Evolutionary conservation across 2,797 vertebrate species (phyloP).

Genomic region (Tamandua tetradactyla): DNA sequence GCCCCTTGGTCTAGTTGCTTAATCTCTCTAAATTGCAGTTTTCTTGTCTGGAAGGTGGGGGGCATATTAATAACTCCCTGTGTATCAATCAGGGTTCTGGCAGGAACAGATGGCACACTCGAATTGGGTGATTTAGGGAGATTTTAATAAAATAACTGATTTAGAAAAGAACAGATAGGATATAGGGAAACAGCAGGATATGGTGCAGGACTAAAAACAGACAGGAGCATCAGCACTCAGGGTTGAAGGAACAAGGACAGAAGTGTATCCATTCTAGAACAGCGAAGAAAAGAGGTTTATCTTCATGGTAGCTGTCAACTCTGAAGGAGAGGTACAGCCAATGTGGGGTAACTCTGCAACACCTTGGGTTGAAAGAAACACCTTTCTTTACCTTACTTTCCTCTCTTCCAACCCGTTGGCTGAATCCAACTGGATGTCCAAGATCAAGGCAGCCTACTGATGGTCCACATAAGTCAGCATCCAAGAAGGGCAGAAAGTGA

Average conservation of each 20-base stretch:
- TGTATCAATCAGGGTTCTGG: background rate
- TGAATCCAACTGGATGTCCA: background rate
- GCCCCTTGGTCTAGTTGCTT: background rate
- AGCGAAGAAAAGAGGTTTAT: fast-evolving
- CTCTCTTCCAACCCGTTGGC: background rate
- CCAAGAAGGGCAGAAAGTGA: background rate
- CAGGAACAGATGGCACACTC: background rate
- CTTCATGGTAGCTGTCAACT: background rate
- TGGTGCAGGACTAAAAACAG: background rate
- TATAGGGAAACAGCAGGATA: background rate
- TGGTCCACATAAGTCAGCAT: background rate
- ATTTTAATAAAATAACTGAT: background rate
- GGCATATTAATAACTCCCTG: background rate
- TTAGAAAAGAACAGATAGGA: background rate
- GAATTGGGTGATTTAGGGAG: background rate
- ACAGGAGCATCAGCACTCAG: fast-evolving
- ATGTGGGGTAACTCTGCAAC: background rate
- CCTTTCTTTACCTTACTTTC: no score
- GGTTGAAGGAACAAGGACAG: background rate
- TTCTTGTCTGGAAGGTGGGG: background rate
- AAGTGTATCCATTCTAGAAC: background rate
- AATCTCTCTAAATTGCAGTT: background rate
- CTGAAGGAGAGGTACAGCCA: background rate
- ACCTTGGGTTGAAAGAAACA: no score
- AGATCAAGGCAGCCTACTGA: no score